Base-by-base conservation (phyloP, 1,140 invertebrate genomes). In the Atta colombica region DNA sequence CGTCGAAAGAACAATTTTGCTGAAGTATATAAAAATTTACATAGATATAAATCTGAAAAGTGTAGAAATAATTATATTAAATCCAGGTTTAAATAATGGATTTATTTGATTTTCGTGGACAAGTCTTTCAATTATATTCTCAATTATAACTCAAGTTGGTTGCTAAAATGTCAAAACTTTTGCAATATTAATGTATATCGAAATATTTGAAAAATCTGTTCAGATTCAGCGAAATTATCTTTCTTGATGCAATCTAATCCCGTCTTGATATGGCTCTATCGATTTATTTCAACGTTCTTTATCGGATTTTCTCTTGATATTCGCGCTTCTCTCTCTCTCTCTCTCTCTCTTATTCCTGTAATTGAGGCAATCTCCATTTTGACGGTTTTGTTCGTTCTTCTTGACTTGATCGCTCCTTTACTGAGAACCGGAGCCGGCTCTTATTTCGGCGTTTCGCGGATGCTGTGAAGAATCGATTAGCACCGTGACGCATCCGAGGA, bases 381-480 rank as follows among this genome's bases (percentile, higher is more conserved):
- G 77, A 21, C 60, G 25, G 60, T 66, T 78, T 66, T 78, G 60
- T 66, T 66, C 61, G 18, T 66, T 49, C 35, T 25, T 28, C 74
- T 16, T 39, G 60, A 16, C 18, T 31, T 25, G 25, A 39, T 25
- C 25, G 21, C 60, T 65, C 12, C 12, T 25, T 78, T 21, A 31
- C 60, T 45, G 51, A 72, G 3, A 6, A 28, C 7, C 71, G 53
- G 12, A 18, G 45, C 61, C 61, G 25, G 35, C 51, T 85, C 58
- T 89, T 58, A 28, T 58, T 61, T 61, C 45, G 68, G 75, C 45
- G 69, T 90, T 69, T 78, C 77, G 72, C 85, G 77, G 77, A 84
- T 65, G 88, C 92, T 92, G 91, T 92, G 89, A 94, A 93, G 93
- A 94, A 94, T 93, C 92, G 92, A 93, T 93, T 93, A 92, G 78